phyloP scores from a whole-genome alignment of 2,797 vertebrate genomes.

The Limnodromus scolopaceus region DNA sequence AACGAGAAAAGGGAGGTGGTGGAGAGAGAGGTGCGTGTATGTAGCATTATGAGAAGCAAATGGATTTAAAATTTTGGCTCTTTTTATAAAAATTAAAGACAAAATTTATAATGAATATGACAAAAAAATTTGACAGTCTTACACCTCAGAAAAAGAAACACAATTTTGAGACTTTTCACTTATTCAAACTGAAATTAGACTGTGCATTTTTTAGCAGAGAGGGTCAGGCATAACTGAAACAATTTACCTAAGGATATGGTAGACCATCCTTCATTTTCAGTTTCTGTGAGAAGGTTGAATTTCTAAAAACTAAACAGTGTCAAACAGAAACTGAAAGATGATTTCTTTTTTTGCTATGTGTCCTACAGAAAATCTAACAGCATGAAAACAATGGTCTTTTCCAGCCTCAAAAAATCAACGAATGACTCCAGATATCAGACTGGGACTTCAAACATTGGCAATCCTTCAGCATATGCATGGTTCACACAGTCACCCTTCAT shows the following conservation, averaged over 20 bases:
- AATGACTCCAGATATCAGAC: neutral
- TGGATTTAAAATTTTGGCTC: neutral
- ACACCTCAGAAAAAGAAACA: neutral
- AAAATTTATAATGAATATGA: neutral
- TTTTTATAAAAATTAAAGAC: neutral
- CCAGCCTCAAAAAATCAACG: neutral
- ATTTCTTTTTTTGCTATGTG: neutral
- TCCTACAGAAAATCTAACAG: neutral
- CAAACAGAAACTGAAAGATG: neutral
- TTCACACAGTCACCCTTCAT: neutral
- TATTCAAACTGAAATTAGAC: neutral
- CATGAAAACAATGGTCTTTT: neutral
- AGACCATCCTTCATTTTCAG: neutral
- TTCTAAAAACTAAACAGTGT: neutral
- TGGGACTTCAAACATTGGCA: constrained; percentile 29
- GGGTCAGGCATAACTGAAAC: neutral
- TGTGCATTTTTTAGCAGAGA: neutral
- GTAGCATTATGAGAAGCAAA: neutral
- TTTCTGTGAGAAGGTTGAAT: neutral
- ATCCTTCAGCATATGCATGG: neutral
- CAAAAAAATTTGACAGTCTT: neutral
- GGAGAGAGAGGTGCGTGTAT: too few relatives aligned
- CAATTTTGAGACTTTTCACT: neutral
- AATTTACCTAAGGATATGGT: neutral
- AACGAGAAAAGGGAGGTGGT: too few relatives aligned